Evolutionary conservation across 1,140 invertebrate species (phyloP).

Genomic region (Drosophila murphyi): DNA sequence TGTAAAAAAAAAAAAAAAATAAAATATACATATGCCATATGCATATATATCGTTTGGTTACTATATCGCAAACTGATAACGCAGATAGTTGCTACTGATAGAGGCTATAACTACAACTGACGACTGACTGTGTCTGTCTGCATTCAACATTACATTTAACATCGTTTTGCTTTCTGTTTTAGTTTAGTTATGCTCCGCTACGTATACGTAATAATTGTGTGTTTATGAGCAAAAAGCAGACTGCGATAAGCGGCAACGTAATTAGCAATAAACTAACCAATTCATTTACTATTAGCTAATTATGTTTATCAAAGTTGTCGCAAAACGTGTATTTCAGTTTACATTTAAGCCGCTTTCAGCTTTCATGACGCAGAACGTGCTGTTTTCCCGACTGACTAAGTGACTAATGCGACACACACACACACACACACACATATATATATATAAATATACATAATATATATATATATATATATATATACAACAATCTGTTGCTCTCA

Average conservation of each 20-base stretch:
- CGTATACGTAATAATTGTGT: constrained; percentile 51
- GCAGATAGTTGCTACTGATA: background rate
- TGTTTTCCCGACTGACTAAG: constrained; percentile 18
- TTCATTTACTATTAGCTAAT: constrained; percentile 17
- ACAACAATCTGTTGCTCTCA: background rate
- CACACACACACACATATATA: background rate
- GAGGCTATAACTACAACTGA: background rate
- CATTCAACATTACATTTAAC: constrained; percentile 48
- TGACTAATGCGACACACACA: background rate
- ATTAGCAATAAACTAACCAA: constrained; percentile 39
- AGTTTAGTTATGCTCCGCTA: constrained; percentile 47
- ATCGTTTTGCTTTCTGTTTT: constrained; percentile 53
- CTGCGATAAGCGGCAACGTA: constrained; percentile 39
- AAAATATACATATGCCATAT: background rate
- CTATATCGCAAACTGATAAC: background rate
- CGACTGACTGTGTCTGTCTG: background rate
- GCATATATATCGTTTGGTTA: background rate
- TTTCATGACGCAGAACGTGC: constrained; percentile 35
- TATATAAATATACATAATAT: too few relatives aligned
- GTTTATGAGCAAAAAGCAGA: background rate
- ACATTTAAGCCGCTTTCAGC: constrained; percentile 2
- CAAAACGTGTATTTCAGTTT: constrained; percentile 1
- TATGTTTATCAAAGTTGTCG: constrained; percentile 3
- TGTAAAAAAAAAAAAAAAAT: constrained; percentile 1
- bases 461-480: too few relatives aligned